These are phyloP conservation scores for Pedionomus torquatus DNA, from an alignment of 2,113 vertebrate species.

Conservation along the genomic window DNA sequence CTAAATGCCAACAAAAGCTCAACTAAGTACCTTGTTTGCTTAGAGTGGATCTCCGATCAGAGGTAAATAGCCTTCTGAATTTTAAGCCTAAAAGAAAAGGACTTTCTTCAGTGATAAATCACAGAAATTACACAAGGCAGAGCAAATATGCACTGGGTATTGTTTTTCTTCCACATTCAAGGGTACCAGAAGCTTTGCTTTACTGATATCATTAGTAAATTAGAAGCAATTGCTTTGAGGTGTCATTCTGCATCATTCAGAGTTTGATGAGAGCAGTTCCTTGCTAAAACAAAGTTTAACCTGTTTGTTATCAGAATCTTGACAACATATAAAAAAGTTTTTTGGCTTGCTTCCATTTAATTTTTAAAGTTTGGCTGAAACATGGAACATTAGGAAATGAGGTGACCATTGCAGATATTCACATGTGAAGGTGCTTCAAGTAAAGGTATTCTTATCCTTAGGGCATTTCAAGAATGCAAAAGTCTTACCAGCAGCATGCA, in stretches of 20 bases:
- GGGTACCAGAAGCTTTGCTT: neutral
- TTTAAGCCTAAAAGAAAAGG: neutral
- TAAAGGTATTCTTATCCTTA: too few species aligned
- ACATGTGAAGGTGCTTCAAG: too few species aligned
- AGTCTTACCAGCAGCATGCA: too few species aligned
- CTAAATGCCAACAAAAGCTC: conserved; percentile 29
- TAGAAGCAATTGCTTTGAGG: neutral
- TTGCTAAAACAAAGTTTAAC: neutral
- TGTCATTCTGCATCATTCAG: neutral
- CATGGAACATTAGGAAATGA: too few species aligned
- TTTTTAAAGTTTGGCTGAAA: neutral
- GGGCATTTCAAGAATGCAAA: too few species aligned
- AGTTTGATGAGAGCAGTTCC: neutral
- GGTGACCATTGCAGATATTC: too few species aligned
- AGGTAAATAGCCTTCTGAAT: neutral
- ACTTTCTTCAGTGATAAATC: neutral
- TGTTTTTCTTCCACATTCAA: neutral
- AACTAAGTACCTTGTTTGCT: neutral
- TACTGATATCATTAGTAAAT: neutral
- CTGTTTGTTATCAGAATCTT: neutral
- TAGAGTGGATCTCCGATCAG: neutral
- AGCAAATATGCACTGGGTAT: neutral
- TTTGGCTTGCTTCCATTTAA: neutral
- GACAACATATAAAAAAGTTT: neutral
- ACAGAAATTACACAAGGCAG: neutral